A percentile compares a stretch with the other conserved stretches of the same genome.
Conservation (phyloP, 2,113 vertebrate species). For the Elachura formosa region DNA sequence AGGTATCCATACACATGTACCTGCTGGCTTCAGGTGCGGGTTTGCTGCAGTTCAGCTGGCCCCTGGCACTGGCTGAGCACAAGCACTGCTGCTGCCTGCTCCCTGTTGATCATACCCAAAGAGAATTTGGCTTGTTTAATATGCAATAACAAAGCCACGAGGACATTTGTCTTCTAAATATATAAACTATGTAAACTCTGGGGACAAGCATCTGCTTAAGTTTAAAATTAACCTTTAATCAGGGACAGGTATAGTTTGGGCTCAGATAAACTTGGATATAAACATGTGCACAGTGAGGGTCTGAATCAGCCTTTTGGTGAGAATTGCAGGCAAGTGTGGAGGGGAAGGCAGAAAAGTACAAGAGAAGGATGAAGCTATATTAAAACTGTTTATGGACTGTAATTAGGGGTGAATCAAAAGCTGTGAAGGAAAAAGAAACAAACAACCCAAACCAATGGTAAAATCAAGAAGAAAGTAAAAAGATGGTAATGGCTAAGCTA, state of each 20-base stretch:
- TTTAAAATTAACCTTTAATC: background rate
- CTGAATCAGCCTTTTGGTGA: background rate
- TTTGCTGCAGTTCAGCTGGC: background rate
- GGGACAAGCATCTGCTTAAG: background rate
- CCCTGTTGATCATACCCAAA: fast-evolving
- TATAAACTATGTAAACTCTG: background rate
- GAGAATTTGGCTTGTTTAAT: background rate
- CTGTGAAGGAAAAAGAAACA: background rate
- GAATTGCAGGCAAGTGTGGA: background rate
- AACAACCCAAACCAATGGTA: background rate
- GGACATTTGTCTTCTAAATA: background rate
- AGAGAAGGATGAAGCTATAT: background rate
- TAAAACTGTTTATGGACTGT: background rate
- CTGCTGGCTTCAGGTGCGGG: background rate
- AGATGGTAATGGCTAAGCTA: background rate
- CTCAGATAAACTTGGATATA: background rate
- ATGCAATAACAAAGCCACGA: background rate
- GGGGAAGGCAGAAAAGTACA: background rate
- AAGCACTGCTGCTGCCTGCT: background rate
- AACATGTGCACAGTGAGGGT: background rate
- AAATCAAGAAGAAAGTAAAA: background rate
- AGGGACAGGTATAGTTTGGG: background rate
- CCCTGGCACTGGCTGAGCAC: background rate
- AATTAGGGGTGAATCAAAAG: background rate
- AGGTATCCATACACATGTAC: background rate